These are phyloP conservation scores for Mythimna pallens DNA, from an alignment of 2,888 invertebrate genomes.

Conservation along the genomic window DNA sequence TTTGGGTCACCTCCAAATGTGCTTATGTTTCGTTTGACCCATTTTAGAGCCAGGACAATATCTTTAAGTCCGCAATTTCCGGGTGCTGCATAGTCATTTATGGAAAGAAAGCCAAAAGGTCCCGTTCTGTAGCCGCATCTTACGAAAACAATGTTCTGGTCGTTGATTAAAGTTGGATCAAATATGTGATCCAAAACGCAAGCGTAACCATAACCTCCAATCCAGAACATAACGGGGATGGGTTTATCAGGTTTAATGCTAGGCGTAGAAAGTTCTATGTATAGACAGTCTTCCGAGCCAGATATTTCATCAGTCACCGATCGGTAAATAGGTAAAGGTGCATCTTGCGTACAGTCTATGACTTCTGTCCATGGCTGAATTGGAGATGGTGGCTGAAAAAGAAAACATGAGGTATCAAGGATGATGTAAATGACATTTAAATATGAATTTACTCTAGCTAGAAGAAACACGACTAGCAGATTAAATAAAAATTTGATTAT, in stretches of 20 bases:
- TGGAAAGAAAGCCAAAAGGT: slow-evolving; percentile 85
- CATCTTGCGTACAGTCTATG: slow-evolving; percentile 79
- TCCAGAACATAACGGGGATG: slow-evolving; percentile 89
- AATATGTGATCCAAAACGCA: slow-evolving; percentile 73
- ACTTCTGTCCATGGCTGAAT: slow-evolving; percentile 76
- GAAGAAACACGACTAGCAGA: background rate
- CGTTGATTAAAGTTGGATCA: slow-evolving; percentile 80
- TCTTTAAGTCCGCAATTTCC: slow-evolving; percentile 88
- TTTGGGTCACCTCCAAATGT: slow-evolving; percentile 85
- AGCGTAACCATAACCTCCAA: slow-evolving; percentile 82
- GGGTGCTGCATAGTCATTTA: slow-evolving; percentile 82
- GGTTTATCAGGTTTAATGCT: slow-evolving; percentile 76
- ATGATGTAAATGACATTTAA: background rate
- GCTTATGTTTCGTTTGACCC: slow-evolving; percentile 85
- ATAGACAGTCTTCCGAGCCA: slow-evolving; percentile 86
- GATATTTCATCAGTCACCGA: slow-evolving; percentile 42
- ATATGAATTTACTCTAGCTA: background rate
- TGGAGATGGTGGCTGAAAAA: slow-evolving; percentile 81
- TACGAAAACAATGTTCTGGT: slow-evolving; percentile 82
- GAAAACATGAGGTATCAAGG: background rate
- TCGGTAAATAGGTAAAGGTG: slow-evolving; percentile 64
- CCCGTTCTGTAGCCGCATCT: slow-evolving; percentile 85
- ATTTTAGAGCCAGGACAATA: slow-evolving; percentile 83
- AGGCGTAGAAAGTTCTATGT: slow-evolving; percentile 82
- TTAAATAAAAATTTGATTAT: background rate